Base-by-base conservation (phyloP, 2,888 invertebrate species). In the Chouioia cunea region DNA sequence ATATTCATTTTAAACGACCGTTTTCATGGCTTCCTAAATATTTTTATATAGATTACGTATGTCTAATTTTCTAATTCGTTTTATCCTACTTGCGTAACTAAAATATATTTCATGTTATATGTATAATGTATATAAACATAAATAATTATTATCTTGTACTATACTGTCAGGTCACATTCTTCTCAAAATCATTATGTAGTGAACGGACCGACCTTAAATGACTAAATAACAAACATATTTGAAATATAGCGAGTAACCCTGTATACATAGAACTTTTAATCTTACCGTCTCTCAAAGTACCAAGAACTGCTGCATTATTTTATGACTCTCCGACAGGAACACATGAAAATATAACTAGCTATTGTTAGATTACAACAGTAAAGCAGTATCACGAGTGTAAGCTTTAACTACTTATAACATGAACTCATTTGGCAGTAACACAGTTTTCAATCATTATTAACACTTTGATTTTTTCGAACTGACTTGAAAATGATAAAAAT, bases 131-230 rank as follows among this genome's bases (percentile, higher is more conserved):
- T 36, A 36, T 44, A 78, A 78, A 77, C 70, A 65, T 77, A 76
- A 74, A 73, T 75, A 76, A 77, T 59, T 70, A 18, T 75, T 71
- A 73, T 77, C 75, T 79, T 79, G 76, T 79, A 78, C 76, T 78
- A 72, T 77, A 70, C 75, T 66, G 70, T 65, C 65, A 73, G 70
- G 65, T 68, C 62, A 70, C 65, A 70, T 70, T 65, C 23, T 44
- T 57, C 56, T 14, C 44, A 53, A 43, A 70, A 59, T 54, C 63
- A 57, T 62, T 43, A 70, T 59, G 54, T 70, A 59, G 65, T 65
- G 60, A 70, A 70, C 16, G 65, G 70, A 65, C 65, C 70, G 65
- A 65, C 65, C 65, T 65, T 70, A 70, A 59, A 54, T 44, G 65
- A 60, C 70, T 70, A 70, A 60, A 60, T 70, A 70, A 70, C 70